phyloP scores from a whole-genome alignment of 2,113 vertebrate species.

The Tichodroma muraria region DNA sequence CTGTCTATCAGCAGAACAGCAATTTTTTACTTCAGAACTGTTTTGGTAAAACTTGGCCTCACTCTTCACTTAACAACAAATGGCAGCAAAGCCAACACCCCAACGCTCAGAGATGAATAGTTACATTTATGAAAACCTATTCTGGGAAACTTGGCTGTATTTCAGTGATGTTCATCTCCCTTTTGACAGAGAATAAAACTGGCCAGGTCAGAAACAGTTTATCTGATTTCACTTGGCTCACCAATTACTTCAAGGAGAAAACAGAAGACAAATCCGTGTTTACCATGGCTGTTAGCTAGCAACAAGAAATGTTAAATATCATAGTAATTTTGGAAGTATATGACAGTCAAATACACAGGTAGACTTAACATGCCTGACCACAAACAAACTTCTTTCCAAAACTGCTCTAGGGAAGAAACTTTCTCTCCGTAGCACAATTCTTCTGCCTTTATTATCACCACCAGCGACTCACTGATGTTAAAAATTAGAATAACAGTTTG shows the following conservation, averaged over 20 bases:
- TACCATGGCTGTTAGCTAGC: not conserved
- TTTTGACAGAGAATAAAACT: not conserved
- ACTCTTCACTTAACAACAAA: not conserved
- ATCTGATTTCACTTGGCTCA: not conserved
- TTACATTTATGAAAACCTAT: not conserved
- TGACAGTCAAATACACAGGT: not conserved
- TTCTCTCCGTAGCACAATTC: not conserved
- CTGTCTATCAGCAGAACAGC: not conserved
- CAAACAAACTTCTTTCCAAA: not conserved
- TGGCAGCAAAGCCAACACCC: not conserved
- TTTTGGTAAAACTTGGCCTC: not conserved
- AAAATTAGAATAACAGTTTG: not conserved
- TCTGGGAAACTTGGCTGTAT: not conserved
- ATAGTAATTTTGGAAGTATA: not conserved
- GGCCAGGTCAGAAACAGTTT: not conserved
- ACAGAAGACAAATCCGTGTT: not conserved
- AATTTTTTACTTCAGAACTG: not conserved
- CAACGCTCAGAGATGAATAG: not conserved
- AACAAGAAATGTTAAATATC: not conserved
- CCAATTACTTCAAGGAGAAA: not conserved
- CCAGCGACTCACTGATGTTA: not conserved
- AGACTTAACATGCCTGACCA: not conserved
- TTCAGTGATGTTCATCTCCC: not conserved
- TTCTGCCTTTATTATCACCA: not conserved
- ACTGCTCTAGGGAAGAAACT: not conserved